A percentile compares a stretch with the other conserved stretches of the same genome.
Conservation (phyloP, 2,797 vertebrate genomes). For the Eleutherodactylus coqui region DNA sequence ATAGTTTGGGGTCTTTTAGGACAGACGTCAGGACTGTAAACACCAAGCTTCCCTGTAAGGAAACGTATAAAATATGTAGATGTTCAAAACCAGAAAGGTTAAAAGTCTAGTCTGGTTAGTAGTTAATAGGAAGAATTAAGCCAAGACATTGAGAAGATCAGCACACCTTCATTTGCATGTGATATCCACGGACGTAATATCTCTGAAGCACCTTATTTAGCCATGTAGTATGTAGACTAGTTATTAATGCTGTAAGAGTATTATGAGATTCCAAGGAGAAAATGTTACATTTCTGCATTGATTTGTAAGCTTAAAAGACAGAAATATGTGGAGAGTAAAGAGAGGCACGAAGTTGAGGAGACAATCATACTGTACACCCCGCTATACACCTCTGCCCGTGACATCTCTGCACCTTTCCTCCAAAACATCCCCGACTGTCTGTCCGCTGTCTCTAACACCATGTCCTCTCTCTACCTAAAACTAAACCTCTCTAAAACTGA, state of each 20-base stretch:
- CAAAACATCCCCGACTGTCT: too few relatives aligned
- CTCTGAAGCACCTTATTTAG: background rate
- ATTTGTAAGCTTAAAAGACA: too few relatives aligned
- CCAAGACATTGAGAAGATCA: background rate
- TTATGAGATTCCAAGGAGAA: too few relatives aligned
- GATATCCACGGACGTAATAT: background rate
- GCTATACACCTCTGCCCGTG: too few relatives aligned
- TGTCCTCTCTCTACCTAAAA: too few relatives aligned
- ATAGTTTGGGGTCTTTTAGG: conserved; percentile 69
- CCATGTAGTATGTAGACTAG: background rate
- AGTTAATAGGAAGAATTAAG: background rate
- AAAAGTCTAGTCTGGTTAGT: background rate
- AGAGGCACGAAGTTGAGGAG: too few relatives aligned
- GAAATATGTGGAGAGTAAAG: too few relatives aligned
- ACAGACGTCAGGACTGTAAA: conserved; percentile 69
- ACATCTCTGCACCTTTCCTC: too few relatives aligned
- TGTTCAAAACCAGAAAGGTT: background rate
- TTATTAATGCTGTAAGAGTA: too few relatives aligned
- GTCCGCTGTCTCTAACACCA: too few relatives aligned
- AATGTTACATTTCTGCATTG: background rate
- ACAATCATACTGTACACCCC: background rate
- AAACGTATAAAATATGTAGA: background rate
- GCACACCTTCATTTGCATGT: background rate
- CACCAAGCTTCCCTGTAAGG: conserved; percentile 66
- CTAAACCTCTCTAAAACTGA: too few relatives aligned